Evolutionary conservation across 2,113 vertebrate genomes (phyloP), one percentile per base, ranked within the genome.

Genomic region (Plotosus lineatus): DNA sequence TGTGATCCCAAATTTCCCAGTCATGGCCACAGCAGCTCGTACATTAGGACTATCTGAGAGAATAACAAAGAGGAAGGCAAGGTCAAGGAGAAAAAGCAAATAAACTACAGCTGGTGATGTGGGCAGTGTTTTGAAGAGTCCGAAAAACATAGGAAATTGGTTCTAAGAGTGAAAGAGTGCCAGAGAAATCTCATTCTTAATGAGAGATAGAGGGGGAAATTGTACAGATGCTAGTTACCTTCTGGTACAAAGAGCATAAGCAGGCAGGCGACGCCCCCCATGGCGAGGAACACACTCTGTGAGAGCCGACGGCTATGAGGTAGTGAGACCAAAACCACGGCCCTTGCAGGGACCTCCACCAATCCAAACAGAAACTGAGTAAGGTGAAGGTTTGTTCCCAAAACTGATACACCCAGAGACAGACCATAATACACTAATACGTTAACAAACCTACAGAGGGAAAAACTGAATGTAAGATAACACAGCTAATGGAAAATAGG

Each of bases 401-500:
- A 92, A 82, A 90, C 93, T 7, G 95, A 94, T 21, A 96, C 93
- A 0, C 95, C 95, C 58, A 96, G 85, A 23, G 95, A 91, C 58
- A 98, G 85, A 12, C 96, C 95, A 0, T 94, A 97, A 89, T 96
- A 97, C 61, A 93, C 94, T 82, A 98, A 86, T 61, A 95, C 95
- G 82, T 95, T 95, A 68, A 93, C 94, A 92, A 96, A 97, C 95
- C 96, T 96, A 71, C 15, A 88, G 85, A 23, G 19, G n/a, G 0
- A 77, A 26, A 69, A 40, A 44, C 60, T 21, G 3, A 1, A 4
- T 12, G 21, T 19, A 56, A 69, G 44, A 31, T 36, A 33, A n/a
- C 40, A 21, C 7, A 36, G 15, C 46, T 73, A 23, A 51, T 51
- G 19, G 15, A 23, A 23, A 50, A 33, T 10, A 33, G 3, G 31